Evolutionary conservation across 2,888 invertebrate species (phyloP).

Genomic region (Tinea trinotella): DNA sequence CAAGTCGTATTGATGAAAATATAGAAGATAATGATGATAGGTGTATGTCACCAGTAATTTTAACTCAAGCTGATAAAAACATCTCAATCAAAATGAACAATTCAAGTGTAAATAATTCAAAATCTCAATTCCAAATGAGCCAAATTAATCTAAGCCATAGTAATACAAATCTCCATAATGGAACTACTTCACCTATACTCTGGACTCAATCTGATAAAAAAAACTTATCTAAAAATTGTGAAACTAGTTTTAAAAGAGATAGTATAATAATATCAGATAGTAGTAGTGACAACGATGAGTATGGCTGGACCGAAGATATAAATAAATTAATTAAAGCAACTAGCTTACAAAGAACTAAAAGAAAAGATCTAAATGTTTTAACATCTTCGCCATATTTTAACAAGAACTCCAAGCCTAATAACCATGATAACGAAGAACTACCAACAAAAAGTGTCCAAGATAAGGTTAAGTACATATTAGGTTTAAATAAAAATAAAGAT

Average conservation of each 20-base stretch:
- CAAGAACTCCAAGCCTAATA: background rate
- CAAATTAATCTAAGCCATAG: no score
- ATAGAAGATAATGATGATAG: background rate
- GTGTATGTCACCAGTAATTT: no score
- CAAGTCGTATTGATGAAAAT: conserved; percentile 3
- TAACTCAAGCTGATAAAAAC: no score
- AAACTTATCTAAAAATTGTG: background rate
- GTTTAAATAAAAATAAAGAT: conserved; percentile 7
- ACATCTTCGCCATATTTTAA: background rate
- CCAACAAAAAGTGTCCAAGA: background rate
- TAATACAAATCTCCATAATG: no score
- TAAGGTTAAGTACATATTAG: background rate
- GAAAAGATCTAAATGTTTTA: background rate
- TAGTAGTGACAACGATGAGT: background rate
- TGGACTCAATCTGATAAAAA: conserved; percentile 34
- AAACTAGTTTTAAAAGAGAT: background rate
- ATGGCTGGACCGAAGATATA: background rate
- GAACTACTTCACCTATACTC: conserved; percentile 50
- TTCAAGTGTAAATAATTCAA: no score
- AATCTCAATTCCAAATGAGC: no score
- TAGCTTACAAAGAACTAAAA: background rate
- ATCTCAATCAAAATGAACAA: no score
- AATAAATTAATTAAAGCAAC: background rate
- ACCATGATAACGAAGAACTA: background rate
- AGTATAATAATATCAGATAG: conserved; percentile 15